phyloP scores from a whole-genome alignment of 37 sponge, comb jelly and placozoan species.

The Spongia lamella region DNA sequence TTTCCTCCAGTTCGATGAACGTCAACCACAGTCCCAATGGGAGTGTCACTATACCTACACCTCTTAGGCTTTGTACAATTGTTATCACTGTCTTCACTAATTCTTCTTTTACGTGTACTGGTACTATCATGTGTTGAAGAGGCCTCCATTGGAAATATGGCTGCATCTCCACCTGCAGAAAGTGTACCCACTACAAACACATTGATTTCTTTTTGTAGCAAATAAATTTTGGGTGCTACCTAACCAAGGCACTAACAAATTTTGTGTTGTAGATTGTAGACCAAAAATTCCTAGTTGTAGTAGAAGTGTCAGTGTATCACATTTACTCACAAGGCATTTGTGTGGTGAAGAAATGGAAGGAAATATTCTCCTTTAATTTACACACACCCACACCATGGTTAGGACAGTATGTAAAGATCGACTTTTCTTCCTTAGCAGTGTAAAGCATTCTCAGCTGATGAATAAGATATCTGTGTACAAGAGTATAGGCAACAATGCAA shows the following conservation, averaged over 20 bases:
- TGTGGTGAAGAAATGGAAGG: conserved; percentile 69
- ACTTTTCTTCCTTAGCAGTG: conserved; percentile 2
- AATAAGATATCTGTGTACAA: conserved; percentile 43
- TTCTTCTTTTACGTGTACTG: not conserved
- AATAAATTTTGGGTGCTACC: too few species aligned
- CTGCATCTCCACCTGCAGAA: conserved; percentile 71
- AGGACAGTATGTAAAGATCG: conserved; percentile 14
- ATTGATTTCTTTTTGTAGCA: too few species aligned
- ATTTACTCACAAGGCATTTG: conserved; percentile 69
- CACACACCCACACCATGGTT: not conserved
- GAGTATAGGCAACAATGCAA: not conserved
- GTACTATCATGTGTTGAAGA: too few species aligned
- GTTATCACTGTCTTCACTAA: not conserved
- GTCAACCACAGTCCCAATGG: conserved; percentile 15
- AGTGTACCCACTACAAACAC: too few species aligned
- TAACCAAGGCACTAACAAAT: not conserved
- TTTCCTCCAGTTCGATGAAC: conserved; percentile 84
- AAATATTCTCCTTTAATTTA: conserved; percentile 22
- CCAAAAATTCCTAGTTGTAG: not conserved
- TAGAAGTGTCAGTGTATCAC: not conserved
- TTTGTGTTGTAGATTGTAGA: not conserved
- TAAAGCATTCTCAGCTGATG: conserved; percentile 27
- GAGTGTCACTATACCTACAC: not conserved
- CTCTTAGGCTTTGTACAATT: not conserved
- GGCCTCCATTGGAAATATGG: conserved; percentile 51